Percentiles rank a stretch among this genome's conserved stretches.
These are phyloP conservation scores for Silvanus unidentatus DNA, from an alignment of 2,888 invertebrate species.

Conservation along the genomic window DNA sequence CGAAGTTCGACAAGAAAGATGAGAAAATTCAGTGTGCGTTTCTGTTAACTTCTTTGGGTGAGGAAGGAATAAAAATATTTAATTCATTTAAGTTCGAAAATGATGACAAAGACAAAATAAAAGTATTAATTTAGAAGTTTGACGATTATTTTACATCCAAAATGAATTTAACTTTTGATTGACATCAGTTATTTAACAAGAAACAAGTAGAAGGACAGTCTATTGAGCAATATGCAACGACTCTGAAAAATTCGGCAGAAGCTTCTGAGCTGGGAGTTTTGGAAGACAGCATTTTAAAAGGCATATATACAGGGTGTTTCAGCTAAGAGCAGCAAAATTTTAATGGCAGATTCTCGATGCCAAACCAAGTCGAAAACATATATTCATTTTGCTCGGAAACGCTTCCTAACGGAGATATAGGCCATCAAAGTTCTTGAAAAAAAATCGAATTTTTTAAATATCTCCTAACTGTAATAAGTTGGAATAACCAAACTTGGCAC, in stretches of 20 bases:
- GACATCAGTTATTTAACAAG: conserved; percentile 14
- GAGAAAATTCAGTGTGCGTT: conserved; percentile 12
- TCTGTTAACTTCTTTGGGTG: conserved; percentile 9
- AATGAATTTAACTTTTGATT: conserved; percentile 15
- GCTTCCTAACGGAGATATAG: too few species aligned
- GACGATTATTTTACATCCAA: conserved; percentile 14
- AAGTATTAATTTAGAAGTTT: conserved; percentile 12
- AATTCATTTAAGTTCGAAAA: conserved; percentile 12
- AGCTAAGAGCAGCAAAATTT: too few species aligned
- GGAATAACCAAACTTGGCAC: too few species aligned
- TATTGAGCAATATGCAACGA: conserved; percentile 15
- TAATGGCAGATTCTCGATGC: too few species aligned
- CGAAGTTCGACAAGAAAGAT: conserved; percentile 9
- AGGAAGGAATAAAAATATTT: conserved; percentile 12
- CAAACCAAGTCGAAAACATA: too few species aligned
- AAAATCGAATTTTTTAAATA: too few species aligned
- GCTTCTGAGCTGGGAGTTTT: conserved; percentile 14
- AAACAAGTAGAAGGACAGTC: conserved; percentile 11
- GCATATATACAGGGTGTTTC: too few species aligned
- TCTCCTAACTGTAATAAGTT: too few species aligned
- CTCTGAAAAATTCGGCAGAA: conserved; percentile 11
- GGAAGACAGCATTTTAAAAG: conserved; percentile 13
- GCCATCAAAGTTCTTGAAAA: too few species aligned
- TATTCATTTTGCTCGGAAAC: too few species aligned
- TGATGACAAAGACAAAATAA: conserved; percentile 7